A percentile compares a stretch with the other conserved stretches of the same genome.
phyloP scores from a whole-genome alignment of 2,888 invertebrate species.

The Hypolimnas misippus region DNA sequence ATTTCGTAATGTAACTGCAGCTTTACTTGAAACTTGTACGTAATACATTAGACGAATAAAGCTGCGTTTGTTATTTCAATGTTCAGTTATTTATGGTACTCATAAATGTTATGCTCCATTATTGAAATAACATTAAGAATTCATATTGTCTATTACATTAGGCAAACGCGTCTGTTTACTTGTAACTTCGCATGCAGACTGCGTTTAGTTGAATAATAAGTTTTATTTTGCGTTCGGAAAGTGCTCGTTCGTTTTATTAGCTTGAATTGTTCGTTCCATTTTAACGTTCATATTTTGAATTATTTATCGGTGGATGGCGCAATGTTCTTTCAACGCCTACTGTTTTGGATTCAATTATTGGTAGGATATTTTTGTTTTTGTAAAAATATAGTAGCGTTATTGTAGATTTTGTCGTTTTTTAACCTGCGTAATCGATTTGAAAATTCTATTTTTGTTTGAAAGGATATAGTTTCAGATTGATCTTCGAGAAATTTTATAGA shows the following conservation, averaged over 20 bases:
- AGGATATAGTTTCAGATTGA: too few species aligned
- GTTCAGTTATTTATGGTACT: conserved; percentile 24
- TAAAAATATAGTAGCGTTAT: too few species aligned
- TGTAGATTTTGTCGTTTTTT: too few species aligned
- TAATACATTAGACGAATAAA: conserved; percentile 1
- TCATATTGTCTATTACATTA: conserved; percentile 35
- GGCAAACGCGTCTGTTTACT: conserved; percentile 24
- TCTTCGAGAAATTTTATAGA: too few species aligned
- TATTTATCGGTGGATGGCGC: background rate
- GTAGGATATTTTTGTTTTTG: too few species aligned
- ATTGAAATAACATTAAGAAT: conserved; percentile 39
- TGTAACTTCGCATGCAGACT: conserved; percentile 8
- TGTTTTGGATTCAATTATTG: too few species aligned
- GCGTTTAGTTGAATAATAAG: conserved; percentile 5
- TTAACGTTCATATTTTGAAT: background rate
- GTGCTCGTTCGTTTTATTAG: background rate
- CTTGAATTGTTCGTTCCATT: conserved; percentile 4
- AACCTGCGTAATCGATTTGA: too few species aligned
- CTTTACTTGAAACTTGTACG: too few species aligned
- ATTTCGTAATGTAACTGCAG: too few species aligned
- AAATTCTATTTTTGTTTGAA: too few species aligned
- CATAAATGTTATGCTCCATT: conserved; percentile 30
- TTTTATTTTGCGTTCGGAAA: conserved; percentile 7
- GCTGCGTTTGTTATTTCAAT: conserved; percentile 27
- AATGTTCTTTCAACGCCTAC: too few species aligned